Conservation (phyloP, 2,888 invertebrate genomes). For the Phragmatobia fuliginosa region DNA sequence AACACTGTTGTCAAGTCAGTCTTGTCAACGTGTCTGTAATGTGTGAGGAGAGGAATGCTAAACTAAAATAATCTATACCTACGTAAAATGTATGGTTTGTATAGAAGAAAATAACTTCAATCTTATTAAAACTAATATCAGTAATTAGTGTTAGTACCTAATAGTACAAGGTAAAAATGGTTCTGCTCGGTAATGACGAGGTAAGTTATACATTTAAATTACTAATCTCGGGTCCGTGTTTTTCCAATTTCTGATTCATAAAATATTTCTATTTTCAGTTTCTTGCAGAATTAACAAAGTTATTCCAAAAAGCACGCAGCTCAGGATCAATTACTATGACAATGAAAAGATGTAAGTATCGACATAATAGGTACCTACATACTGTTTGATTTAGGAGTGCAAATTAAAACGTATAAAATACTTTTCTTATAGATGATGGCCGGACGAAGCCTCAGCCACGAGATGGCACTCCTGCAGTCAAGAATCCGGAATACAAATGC, state of each 20-base stretch:
- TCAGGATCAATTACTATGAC: conserved; percentile 94
- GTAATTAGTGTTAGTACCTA: conserved; percentile 24
- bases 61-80: conserved; percentile 33
- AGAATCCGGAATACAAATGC: conserved; percentile 87
- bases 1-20: conserved; percentile 18
- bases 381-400: background rate
- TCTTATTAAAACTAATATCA: conserved; percentile 30
- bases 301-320: conserved; percentile 94
- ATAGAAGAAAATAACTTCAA: conserved; percentile 30
- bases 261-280: conserved; percentile 88
- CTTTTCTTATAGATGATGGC: conserved; percentile 89
- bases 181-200: conserved; percentile 89
- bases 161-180: conserved; percentile 74
- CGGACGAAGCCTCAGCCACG: conserved; percentile 91
- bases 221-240: conserved; percentile 1
- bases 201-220: conserved; percentile 67
- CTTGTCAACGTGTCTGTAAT: conserved; percentile 51
- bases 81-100: conserved; percentile 54
- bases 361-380: background rate
- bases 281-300: conserved; percentile 92
- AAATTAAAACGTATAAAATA: background rate
- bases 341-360: conserved; percentile 96
- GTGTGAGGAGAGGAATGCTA: conserved; percentile 37
- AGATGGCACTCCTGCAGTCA: conserved; percentile 85
- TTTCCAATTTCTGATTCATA: conserved; percentile 16